Percentiles rank a stretch among this genome's conserved stretches.
These are phyloP conservation scores for Willisornis vidua DNA, from an alignment of 2,113 vertebrate species.

Conservation along the genomic window DNA sequence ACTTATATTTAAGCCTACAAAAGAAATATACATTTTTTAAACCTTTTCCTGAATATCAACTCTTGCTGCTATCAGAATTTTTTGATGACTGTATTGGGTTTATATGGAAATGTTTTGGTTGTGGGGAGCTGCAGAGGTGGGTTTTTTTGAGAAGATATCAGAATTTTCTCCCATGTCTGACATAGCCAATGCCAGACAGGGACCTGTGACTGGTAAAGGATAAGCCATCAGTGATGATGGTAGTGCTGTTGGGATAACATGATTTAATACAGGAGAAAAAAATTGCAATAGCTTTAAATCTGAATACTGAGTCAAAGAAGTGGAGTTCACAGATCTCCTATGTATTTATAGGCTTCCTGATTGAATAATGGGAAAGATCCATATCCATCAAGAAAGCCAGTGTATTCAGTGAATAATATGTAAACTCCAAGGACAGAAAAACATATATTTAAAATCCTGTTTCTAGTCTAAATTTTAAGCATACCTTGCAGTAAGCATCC, in stretches of 20 bases:
- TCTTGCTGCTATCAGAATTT: not conserved
- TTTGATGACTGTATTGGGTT: not conserved
- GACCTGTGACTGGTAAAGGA: no score
- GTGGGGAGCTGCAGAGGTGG: not conserved
- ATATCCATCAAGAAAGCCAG: not conserved
- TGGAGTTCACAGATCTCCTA: not conserved
- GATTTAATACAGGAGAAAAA: not conserved
- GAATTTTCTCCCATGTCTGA: rapidly evolving
- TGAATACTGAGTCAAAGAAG: not conserved
- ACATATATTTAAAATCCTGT: rapidly evolving
- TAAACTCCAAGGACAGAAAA: not conserved
- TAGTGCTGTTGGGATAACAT: rapidly evolving
- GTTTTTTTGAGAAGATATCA: not conserved
- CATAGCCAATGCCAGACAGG: rapidly evolving
- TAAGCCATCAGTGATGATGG: rapidly evolving
- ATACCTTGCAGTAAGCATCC: not conserved
- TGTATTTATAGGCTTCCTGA: not conserved
- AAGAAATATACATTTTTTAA: not conserved
- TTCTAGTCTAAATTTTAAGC: not conserved
- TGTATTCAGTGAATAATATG: not conserved
- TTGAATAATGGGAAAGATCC: rapidly evolving
- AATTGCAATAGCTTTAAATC: not conserved
- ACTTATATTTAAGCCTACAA: not conserved
- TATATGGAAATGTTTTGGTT: rapidly evolving
- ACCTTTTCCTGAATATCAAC: not conserved